Evolutionary conservation across 2,888 invertebrate species (phyloP).

Genomic region (Clunio marinus): DNA sequence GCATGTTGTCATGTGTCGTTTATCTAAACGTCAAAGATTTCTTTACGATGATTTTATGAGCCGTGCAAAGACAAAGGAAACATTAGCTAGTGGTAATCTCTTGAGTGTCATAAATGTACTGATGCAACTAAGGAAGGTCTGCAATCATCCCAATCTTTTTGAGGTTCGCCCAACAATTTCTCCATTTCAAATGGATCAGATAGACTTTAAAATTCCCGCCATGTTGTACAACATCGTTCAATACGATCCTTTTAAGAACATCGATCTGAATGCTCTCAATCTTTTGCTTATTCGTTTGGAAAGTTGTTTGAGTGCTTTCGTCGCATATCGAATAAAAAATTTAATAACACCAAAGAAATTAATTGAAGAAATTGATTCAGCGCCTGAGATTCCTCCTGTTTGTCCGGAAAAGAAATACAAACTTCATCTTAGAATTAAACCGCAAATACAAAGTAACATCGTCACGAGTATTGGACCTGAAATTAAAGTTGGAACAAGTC

Average conservation of each 20-base stretch:
- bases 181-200: constrained; percentile 83
- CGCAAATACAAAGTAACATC: constrained; percentile 47
- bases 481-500: constrained; percentile 52
- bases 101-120: constrained; percentile 93
- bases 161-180: constrained; percentile 93
- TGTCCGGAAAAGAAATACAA: constrained; percentile 64
- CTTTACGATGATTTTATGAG: constrained; percentile 99
- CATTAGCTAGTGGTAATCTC: constrained; percentile 86
- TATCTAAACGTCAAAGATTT: constrained; percentile 93
- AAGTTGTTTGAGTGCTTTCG: constrained; percentile 70
- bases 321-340: constrained; percentile 73
- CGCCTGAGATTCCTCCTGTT: constrained; percentile 58
- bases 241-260: constrained; percentile 70
- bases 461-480: constrained; percentile 44
- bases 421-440: constrained; percentile 56
- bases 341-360: constrained; percentile 66
- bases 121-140: constrained; percentile 96
- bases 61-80: constrained; percentile 88
- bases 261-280: constrained; percentile 62
- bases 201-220: constrained; percentile 67
- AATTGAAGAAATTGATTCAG: constrained; percentile 64
- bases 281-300: constrained; percentile 64
- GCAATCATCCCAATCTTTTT: constrained; percentile 97
- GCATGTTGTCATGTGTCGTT: constrained; percentile 86
- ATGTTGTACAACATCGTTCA: constrained; percentile 65